phyloP scores from a whole-genome alignment of 2,797 vertebrate genomes.

The Poecilia wingei region DNA sequence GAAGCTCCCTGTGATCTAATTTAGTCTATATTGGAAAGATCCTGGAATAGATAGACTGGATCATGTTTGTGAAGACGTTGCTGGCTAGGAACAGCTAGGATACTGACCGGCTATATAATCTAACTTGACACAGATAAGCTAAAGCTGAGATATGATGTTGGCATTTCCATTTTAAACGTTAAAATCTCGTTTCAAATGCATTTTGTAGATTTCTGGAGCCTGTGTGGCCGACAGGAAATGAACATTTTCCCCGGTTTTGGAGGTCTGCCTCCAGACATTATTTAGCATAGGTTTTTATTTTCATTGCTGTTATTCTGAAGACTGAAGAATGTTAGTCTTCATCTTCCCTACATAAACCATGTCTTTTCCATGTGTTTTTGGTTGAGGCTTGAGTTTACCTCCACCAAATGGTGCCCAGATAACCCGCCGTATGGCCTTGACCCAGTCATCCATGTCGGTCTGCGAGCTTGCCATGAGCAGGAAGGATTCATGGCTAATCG shows the following conservation, averaged over 20 bases:
- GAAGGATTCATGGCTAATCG: conserved; percentile 90
- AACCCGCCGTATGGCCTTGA: conserved; percentile 93
- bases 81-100: background rate
- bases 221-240: conserved; percentile 9
- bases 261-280: conserved; percentile 2
- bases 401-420: conserved; percentile 95
- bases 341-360: background rate
- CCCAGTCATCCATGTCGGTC: conserved; percentile 96
- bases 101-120: background rate
- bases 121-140: background rate
- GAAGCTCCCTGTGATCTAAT: background rate
- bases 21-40: conserved; percentile 1
- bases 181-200: background rate
- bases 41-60: conserved; percentile 8
- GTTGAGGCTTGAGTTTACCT: conserved; percentile 77
- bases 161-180: background rate
- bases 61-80: conserved; percentile 31
- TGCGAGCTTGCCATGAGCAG: conserved; percentile 96
- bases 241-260: conserved; percentile 11
- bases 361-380: background rate
- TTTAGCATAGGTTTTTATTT: background rate
- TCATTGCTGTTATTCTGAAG: background rate
- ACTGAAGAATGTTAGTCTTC: background rate
- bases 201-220: conserved; percentile 8
- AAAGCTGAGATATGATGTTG: background rate